Evolutionary conservation across 2,888 invertebrate genomes (phyloP).

Genomic region (Lagria hirta): DNA sequence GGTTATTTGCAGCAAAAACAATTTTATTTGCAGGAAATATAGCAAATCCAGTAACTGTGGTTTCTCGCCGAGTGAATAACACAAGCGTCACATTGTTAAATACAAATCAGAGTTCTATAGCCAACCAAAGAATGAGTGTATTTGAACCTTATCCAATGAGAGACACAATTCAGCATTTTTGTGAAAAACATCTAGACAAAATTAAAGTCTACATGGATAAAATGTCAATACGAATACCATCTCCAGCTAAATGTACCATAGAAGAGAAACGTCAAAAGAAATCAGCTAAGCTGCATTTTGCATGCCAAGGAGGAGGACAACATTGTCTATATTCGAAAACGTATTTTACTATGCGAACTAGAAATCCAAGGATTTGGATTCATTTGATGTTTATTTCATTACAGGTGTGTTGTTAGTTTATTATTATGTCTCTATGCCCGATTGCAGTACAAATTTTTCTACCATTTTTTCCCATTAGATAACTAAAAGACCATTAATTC

Average conservation of each 20-base stretch:
- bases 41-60: slow-evolving; percentile 63
- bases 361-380: slow-evolving; percentile 87
- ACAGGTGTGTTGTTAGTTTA: slow-evolving; percentile 59
- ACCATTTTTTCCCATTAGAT: no score
- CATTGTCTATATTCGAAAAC: slow-evolving; percentile 86
- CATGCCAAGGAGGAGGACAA: slow-evolving; percentile 79
- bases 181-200: slow-evolving; percentile 90
- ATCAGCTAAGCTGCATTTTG: slow-evolving; percentile 84
- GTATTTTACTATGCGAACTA: slow-evolving; percentile 75
- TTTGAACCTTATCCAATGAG: slow-evolving; percentile 91
- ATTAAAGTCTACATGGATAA: slow-evolving; percentile 91
- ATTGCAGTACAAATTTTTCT: no score
- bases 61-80: slow-evolving; percentile 64
- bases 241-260: slow-evolving; percentile 91
- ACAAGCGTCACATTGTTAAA: slow-evolving; percentile 78
- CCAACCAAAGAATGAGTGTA: slow-evolving; percentile 70
- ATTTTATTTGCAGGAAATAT: no score
- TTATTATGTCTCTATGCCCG: no score
- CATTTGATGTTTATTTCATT: slow-evolving; percentile 95
- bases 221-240: slow-evolving; percentile 79
- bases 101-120: slow-evolving; percentile 53
- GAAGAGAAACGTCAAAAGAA: slow-evolving; percentile 88
- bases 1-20: no score
- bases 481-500: no score
- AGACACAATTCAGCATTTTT: slow-evolving; percentile 92